Evolutionary conservation across 1,140 invertebrate genomes (phyloP), one percentile per base, ranked within the genome.

Genomic region (Eurytemora carolleeae): DNA sequence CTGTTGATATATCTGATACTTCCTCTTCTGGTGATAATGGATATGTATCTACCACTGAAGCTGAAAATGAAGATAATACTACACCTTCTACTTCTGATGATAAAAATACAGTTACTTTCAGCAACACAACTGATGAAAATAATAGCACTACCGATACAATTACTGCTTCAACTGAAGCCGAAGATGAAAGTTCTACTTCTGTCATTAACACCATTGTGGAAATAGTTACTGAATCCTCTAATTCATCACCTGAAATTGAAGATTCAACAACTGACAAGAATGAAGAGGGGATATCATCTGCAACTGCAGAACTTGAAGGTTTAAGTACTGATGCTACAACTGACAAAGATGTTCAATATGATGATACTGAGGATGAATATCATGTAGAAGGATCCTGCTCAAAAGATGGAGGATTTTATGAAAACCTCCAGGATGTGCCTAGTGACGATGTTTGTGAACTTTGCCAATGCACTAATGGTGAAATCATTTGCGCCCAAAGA

Each of bases 371-470:
- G 7, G 31, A 44, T 44, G 31, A 44, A 12, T 44, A 44, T 44
- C 7, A 12, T 44, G 31, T 12, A 44, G 7, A 7, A 44, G 31
- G 31, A 12, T 57, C 24, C 17, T 72, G 71, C 57, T 58, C 68
- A 3, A 59, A 66, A 25, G 61, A 68, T 54, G 69, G 67, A 23
- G 67, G 63, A 31, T 63, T 66, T 1, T 70, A 69, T 55, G 57
- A 66, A 19, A 66, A 69, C 52, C 66, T 67, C 22, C 64, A 71
- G 31, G 61, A 64, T 21, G 64, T 72, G 18, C 63, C 64, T 0
- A 65, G 64, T 31, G 31, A 22, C n/a, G 65, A 69, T 59, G 65
- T 67, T 7, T 72, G 71, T 60, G 61, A 64, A 1, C 64, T 67
- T n/a, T 68, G 67, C 58, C 64, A 62, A 26, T 68, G 67, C 58